These are phyloP conservation scores for Malaclemys terrapin DNA, from an alignment of 2,113 vertebrate genomes.

Conservation along the genomic window DNA sequence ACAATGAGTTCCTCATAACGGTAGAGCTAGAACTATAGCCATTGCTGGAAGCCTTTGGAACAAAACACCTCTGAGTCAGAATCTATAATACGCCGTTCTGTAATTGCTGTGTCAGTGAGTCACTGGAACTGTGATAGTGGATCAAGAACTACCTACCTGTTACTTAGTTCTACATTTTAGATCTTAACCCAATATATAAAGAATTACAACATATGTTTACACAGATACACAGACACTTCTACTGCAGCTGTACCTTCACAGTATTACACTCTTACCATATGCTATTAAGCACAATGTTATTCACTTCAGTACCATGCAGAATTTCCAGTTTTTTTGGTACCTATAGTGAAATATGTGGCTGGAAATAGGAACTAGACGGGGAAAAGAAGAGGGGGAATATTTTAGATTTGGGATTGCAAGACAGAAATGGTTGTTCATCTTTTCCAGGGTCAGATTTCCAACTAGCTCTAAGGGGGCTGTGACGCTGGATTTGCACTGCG, in stretches of 20 bases:
- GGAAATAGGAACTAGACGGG: background rate
- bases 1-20: background rate
- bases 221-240: background rate
- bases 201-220: background rate
- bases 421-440: background rate
- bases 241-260: background rate
- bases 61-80: slow-evolving; percentile 49
- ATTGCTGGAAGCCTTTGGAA: background rate
- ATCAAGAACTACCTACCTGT: slow-evolving; percentile 57
- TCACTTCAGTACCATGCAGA: background rate
- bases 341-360: background rate
- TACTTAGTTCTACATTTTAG: background rate
- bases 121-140: background rate
- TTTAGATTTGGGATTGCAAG: background rate
- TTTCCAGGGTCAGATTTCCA: background rate
- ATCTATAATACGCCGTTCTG: slow-evolving; percentile 6
- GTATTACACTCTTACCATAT: background rate
- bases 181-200: background rate
- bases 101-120: slow-evolving; percentile 53
- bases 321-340: background rate
- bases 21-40: background rate
- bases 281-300: background rate
- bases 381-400: background rate
- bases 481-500: background rate
- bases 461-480: background rate